Percentiles rank a stretch among this genome's conserved stretches.
phyloP scores from a whole-genome alignment of 1,140 invertebrate genomes.

The Meloidogyne floridensis region DNA sequence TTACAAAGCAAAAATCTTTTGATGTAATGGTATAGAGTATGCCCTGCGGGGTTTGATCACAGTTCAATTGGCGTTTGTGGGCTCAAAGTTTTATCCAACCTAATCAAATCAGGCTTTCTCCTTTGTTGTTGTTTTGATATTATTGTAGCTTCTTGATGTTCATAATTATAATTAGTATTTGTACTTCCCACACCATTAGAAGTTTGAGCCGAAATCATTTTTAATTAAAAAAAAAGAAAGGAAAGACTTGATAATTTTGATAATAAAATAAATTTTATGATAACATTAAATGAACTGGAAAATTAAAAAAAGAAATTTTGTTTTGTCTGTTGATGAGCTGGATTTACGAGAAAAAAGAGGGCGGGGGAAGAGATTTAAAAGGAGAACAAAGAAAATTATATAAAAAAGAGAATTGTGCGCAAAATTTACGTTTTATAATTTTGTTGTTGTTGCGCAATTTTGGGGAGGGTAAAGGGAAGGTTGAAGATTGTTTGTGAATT shows the following conservation, averaged over 20 bases:
- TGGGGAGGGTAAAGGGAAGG: background rate
- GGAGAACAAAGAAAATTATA: background rate
- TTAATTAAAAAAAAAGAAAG: background rate
- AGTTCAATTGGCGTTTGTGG: background rate
- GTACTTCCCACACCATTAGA: background rate
- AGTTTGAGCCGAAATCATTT: slow-evolving; percentile 1
- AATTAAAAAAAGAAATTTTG: background rate
- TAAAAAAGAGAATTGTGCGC: background rate
- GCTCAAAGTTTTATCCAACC: background rate
- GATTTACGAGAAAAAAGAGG: background rate
- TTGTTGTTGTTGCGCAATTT: background rate
- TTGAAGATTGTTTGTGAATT: too few relatives aligned
- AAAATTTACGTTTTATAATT: background rate
- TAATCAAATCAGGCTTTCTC: slow-evolving; percentile 9
- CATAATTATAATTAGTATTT: background rate
- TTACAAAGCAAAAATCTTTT: too few relatives aligned
- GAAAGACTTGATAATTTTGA: background rate
- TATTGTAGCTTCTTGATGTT: background rate
- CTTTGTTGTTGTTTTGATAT: background rate
- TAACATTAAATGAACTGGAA: slow-evolving; percentile 7
- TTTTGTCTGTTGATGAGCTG: background rate
- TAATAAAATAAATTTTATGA: slow-evolving; percentile 6
- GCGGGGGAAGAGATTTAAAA: background rate
- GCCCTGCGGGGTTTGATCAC: background rate
- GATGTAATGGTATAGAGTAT: too few relatives aligned